Conservation (phyloP, 2,113 vertebrate species). For the Pimephales promelas region DNA sequence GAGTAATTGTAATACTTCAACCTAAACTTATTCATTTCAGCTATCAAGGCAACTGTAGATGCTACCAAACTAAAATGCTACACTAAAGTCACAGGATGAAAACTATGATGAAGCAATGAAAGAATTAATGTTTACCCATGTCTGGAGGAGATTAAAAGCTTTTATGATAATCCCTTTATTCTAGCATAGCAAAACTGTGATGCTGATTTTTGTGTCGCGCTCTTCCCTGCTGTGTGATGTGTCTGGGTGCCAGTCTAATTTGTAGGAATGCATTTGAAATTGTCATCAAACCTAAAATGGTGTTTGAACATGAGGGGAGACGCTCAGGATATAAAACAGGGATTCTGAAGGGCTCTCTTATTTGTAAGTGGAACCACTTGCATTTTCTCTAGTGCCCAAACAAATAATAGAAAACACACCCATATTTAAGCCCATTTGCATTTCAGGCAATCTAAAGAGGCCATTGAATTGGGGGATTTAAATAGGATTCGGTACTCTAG, state of each 20-base stretch:
- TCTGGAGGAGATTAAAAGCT: conserved; percentile 25
- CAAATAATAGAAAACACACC: conserved; percentile 58
- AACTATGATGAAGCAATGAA: conserved; percentile 22
- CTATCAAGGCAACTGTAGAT: too few relatives aligned
- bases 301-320: conserved; percentile 21
- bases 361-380: conserved; percentile 55
- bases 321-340: conserved; percentile 52
- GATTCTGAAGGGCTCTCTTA: conserved; percentile 58
- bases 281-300: conserved; percentile 13
- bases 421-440: conserved; percentile 47
- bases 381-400: conserved; percentile 52
- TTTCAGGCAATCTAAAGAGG: conserved; percentile 46
- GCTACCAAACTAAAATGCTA: too few relatives aligned
- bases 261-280: conserved; percentile 39
- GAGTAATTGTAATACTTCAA: too few relatives aligned
- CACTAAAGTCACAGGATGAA: too few relatives aligned
- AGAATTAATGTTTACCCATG: conserved; percentile 2
- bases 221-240: neutral
- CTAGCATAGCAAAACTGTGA: conserved; percentile 10
- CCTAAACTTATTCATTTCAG: too few relatives aligned
- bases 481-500: conserved; percentile 50
- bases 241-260: conserved; percentile 14
- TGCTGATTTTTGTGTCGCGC: neutral
- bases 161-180: conserved; percentile 32
- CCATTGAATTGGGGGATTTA: conserved; percentile 46